Evolutionary conservation across 1,140 invertebrate genomes (phyloP).

Genomic region (Nasonia longicornis): DNA sequence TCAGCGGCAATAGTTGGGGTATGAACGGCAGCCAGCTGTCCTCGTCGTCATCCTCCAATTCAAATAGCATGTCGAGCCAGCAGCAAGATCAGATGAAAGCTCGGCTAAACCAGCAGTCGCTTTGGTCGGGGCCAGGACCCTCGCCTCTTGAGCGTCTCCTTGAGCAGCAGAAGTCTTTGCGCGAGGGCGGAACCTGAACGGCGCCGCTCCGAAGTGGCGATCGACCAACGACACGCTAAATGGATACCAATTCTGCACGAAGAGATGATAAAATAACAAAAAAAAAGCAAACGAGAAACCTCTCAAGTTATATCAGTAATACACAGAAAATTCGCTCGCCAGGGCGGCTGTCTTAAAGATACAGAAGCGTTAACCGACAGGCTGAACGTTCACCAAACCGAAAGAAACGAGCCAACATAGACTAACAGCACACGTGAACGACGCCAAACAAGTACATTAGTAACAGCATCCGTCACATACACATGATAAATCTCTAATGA

Average conservation of each 20-base stretch:
- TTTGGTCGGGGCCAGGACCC: slow-evolving; percentile 83
- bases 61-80: background rate
- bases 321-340: slow-evolving; percentile 20
- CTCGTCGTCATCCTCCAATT: slow-evolving; percentile 43
- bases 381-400: slow-evolving; percentile 1
- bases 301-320: background rate
- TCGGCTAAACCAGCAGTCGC: slow-evolving; percentile 72
- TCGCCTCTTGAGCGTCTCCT: slow-evolving; percentile 83
- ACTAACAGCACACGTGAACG: slow-evolving; percentile 7
- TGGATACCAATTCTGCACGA: slow-evolving; percentile 40
- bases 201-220: slow-evolving; percentile 19
- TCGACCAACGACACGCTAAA: slow-evolving; percentile 45
- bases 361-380: slow-evolving; percentile 7
- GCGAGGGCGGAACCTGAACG: slow-evolving; percentile 65
- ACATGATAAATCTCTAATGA: slow-evolving; percentile 18
- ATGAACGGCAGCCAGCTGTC: slow-evolving; percentile 52
- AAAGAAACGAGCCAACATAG: slow-evolving; percentile 16
- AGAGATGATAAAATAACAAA: slow-evolving; percentile 27
- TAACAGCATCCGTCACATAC: slow-evolving; percentile 21
- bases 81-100: slow-evolving; percentile 55
- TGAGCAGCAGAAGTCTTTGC: slow-evolving; percentile 81
- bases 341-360: slow-evolving; percentile 19
- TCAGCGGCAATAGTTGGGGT: slow-evolving; percentile 73
- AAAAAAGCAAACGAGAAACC: slow-evolving; percentile 8
- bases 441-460: slow-evolving; percentile 15